phyloP scores from a whole-genome alignment of 2,113 vertebrate genomes.

The Perca flavescens region DNA sequence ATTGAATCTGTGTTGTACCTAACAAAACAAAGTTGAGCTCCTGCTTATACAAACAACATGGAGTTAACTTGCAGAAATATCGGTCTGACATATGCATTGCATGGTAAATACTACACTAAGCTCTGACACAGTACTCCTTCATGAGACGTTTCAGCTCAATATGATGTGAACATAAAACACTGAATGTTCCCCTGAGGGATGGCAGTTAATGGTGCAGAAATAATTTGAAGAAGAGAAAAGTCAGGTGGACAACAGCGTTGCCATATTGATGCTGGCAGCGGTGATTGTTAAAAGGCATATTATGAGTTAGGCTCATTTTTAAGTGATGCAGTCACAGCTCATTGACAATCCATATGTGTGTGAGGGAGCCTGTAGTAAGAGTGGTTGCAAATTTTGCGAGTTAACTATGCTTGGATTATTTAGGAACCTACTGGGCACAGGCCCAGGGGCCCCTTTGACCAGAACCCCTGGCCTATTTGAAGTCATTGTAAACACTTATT shows the following conservation, averaged over 20 bases:
- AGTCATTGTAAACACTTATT: not conserved
- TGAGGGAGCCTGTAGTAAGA: constrained; percentile 9
- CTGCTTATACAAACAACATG: constrained; percentile 66
- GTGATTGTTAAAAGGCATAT: constrained; percentile 28
- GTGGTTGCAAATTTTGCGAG: not conserved
- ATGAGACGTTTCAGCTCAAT: constrained; percentile 48
- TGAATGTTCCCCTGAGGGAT: constrained; percentile 15
- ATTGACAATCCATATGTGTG: constrained; percentile 51
- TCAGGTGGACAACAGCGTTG: not conserved
- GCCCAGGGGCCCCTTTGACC: too few relatives aligned
- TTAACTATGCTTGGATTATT: not conserved
- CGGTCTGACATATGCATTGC: constrained; percentile 73
- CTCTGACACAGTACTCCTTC: constrained; percentile 15
- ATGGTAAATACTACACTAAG: constrained; percentile 64
- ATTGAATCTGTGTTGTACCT: not conserved
- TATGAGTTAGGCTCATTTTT: constrained; percentile 17
- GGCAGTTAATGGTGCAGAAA: constrained; percentile 20
- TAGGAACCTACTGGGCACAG: not conserved
- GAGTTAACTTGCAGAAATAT: constrained; percentile 64
- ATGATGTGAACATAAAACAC: constrained; percentile 32
- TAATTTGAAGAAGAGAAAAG: not conserved
- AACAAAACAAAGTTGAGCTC: constrained; percentile 46
- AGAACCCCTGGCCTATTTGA: not conserved
- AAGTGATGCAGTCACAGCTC: constrained; percentile 47
- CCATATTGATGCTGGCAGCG: constrained; percentile 21